Base-by-base conservation (phyloP, 1,140 invertebrate genomes). In the Lithobius niger region DNA sequence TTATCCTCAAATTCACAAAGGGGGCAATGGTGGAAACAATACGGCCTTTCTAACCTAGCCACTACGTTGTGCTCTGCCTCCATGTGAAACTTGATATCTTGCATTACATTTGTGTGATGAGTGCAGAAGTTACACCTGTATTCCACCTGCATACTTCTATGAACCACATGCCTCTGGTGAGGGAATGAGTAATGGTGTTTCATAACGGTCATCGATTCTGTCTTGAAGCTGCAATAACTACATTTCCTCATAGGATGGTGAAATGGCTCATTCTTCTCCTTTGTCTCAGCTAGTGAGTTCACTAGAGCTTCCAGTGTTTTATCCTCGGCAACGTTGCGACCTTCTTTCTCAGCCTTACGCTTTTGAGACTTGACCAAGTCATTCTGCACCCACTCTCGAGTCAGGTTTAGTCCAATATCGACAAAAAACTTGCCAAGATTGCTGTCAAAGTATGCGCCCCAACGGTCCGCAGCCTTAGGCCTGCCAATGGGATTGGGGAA, bases 1-100 rank as follows among this genome's bases (percentile, higher is more conserved):
- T 91, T 92, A 63, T 93, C 88, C 68, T 96, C 92, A 65, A 93
- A 96, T 1, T 88, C 84, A 76, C 93, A 97, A 65, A 91, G 87
- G 0, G 87, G 82, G 69, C 92, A 97, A 63, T 94, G 88, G 71
- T 92, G 91, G 66, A 86, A 87, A 0, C 86, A 81, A 27, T 85
- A 82, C 6, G 88, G 87, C 54, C 86, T 77, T 61, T 93, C 88
- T 36, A 95, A 70, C 57, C 84, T 78, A 13, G 85, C 87, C 54
- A 82, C 76, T 13, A 86, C 82, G 60, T 83, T 84, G 68, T 97
- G 92, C 62, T 88, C 80, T 0, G 82, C 81, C 64, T 93, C 84
- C 85, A 94, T 91, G 63, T 97, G 93, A 65, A 82, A 88, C 3
- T 92, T 72, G 59, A 95, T 94, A 65, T 89, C 85, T 61, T 87